Conservation (phyloP, 2,888 invertebrate species). For the Ypsolopha sequella region DNA sequence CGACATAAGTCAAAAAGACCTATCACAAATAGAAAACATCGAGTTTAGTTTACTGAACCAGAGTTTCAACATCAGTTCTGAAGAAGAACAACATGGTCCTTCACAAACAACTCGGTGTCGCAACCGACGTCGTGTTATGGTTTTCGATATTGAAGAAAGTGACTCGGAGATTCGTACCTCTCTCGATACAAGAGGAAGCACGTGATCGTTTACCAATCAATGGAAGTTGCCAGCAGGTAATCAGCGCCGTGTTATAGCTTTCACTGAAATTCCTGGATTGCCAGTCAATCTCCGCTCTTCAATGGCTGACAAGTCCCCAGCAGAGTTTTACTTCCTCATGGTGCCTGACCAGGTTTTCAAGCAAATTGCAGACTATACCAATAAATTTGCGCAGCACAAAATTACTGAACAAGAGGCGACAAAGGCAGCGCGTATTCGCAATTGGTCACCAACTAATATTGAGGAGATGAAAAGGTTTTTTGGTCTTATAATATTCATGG, state of each 20-base stretch:
- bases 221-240: conserved; percentile 10
- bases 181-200: conserved; percentile 6
- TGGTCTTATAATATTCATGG: conserved; percentile 22
- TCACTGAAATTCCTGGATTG: conserved; percentile 10
- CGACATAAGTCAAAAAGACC: conserved; percentile 8
- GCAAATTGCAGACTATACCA: conserved; percentile 12
- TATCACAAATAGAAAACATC: conserved; percentile 8
- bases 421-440: conserved; percentile 3
- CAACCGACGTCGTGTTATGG: conserved; percentile 1
- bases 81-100: conserved; percentile 7
- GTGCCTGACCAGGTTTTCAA: conserved; percentile 11
- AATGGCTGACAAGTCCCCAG: conserved; percentile 8
- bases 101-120: not conserved
- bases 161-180: conserved; percentile 8
- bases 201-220: conserved; percentile 2
- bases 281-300: conserved; percentile 1
- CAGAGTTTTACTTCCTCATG: conserved; percentile 8
- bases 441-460: conserved; percentile 16
- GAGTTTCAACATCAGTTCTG: conserved; percentile 7
- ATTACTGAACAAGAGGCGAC: conserved; percentile 3
- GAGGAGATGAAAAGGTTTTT: conserved; percentile 20
- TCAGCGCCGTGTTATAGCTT: conserved; percentile 9
- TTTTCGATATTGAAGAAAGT: conserved; percentile 6
- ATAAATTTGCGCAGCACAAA: conserved; percentile 11
- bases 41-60: conserved; percentile 8